Evolutionary conservation across 1,140 invertebrate species (phyloP).

Genomic region (Polypedilum vanderplanki): DNA sequence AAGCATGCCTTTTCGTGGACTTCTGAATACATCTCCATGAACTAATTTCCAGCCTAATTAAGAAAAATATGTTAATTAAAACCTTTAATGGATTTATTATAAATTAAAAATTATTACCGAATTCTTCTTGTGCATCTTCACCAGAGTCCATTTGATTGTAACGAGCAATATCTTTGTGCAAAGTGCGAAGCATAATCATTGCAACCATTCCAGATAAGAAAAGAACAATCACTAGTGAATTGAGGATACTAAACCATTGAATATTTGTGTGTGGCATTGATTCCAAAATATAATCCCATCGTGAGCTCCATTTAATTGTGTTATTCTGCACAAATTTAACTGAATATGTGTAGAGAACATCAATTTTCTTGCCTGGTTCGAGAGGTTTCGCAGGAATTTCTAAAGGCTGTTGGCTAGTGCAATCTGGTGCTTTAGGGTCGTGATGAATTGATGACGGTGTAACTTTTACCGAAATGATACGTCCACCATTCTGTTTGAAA

Average conservation of each 20-base stretch:
- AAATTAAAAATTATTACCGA: constrained; percentile 53
- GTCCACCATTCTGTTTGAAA: constrained; percentile 70
- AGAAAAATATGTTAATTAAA: not conserved
- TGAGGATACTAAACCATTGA: constrained; percentile 95
- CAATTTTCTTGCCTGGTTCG: constrained; percentile 50
- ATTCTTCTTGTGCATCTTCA: constrained; percentile 96
- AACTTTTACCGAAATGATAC: constrained; percentile 78
- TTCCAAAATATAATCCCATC: constrained; percentile 99
- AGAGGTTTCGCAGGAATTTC: constrained; percentile 56
- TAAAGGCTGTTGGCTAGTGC: constrained; percentile 52
- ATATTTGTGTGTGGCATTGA: constrained; percentile 98
- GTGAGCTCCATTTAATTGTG: constrained; percentile 92
- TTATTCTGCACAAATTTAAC: constrained; percentile 75
- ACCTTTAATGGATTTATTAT: not conserved
- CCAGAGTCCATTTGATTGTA: constrained; percentile 96
- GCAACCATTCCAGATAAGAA: constrained; percentile 97
- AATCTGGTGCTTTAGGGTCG: constrained; percentile 47
- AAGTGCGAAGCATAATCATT: constrained; percentile 94
- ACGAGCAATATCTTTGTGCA: constrained; percentile 97
- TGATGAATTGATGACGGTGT: constrained; percentile 74
- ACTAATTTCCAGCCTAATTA: constrained; percentile 82
- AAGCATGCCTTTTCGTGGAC: constrained; percentile 94
- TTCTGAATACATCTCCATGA: constrained; percentile 90
- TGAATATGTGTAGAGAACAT: constrained; percentile 81
- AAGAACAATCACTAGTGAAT: constrained; percentile 81